Conservation (phyloP, 1,140 invertebrate species). For the Plectrocnemia conspersa region DNA sequence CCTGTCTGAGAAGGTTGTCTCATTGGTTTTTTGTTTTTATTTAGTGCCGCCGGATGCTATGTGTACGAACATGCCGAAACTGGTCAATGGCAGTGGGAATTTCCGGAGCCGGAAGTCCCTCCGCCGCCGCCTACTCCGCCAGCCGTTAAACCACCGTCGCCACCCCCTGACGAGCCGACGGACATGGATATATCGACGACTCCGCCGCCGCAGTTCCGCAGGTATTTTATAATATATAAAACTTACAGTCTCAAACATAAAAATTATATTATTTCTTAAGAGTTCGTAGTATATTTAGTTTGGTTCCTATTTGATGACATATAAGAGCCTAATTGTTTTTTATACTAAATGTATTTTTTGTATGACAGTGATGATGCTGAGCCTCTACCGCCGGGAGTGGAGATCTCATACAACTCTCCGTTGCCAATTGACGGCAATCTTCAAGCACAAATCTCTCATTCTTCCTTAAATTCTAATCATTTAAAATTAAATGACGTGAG, state of each 20-base stretch:
- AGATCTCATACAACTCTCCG: slow-evolving; percentile 6
- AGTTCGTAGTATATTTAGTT: too few species aligned
- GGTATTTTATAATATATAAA: too few species aligned
- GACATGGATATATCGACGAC: slow-evolving; percentile 51
- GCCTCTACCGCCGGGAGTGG: slow-evolving; percentile 18
- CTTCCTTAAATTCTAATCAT: neutral
- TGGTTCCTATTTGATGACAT: neutral
- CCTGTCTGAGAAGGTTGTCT: neutral
- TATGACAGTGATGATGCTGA: slow-evolving; percentile 11
- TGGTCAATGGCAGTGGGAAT: slow-evolving; percentile 47
- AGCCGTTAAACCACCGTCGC: neutral
- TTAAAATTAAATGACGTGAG: neutral
- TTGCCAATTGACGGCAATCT: neutral
- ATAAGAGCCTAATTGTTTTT: neutral
- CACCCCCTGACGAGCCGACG: slow-evolving; percentile 35
- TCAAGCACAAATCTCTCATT: too few species aligned
- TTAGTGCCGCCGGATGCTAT: slow-evolving; percentile 48
- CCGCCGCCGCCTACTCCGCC: slow-evolving; percentile 16
- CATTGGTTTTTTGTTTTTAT: slow-evolving; percentile 15
- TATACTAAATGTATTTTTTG: slow-evolving; percentile 11
- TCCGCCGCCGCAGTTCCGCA: slow-evolving; percentile 40
- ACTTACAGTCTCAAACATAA: neutral
- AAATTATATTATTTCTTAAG: too few species aligned
- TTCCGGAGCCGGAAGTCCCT: slow-evolving; percentile 34
- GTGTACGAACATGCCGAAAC: slow-evolving; percentile 45